A percentile compares a stretch with the other conserved stretches of the same genome.
Conservation (phyloP, 2,888 invertebrate genomes). For the Cantharis flavilabris region DNA sequence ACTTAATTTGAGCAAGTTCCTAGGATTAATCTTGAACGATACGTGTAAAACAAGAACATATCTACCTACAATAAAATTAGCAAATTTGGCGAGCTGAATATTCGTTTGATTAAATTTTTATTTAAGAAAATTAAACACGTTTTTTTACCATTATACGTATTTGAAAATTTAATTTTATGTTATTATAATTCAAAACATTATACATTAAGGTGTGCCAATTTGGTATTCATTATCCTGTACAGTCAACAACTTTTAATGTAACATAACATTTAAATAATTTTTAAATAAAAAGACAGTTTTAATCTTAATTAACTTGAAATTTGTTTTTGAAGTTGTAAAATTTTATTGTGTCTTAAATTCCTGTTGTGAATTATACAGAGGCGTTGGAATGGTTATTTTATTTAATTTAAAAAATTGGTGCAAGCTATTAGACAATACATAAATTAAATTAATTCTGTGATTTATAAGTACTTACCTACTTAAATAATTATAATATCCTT, state of each 20-base stretch:
- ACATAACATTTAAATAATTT: background rate
- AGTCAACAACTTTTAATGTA: slow-evolving; percentile 1
- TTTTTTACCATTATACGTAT: slow-evolving; percentile 34
- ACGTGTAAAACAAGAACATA: background rate
- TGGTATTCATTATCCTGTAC: slow-evolving; percentile 11
- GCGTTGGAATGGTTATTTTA: background rate
- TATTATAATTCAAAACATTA: slow-evolving; percentile 36
- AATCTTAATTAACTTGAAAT: background rate
- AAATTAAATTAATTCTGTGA: background rate
- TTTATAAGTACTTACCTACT: background rate
- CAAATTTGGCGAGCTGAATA: background rate
- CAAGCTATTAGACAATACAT: background rate
- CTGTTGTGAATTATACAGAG: background rate
- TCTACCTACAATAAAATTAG: background rate
- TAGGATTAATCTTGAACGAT: background rate
- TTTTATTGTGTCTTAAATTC: background rate
- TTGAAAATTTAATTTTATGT: slow-evolving; percentile 35
- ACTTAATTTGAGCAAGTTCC: background rate
- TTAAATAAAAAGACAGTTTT: background rate
- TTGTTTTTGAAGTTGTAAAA: background rate
- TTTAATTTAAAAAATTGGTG: background rate
- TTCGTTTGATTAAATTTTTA: slow-evolving; percentile 21
- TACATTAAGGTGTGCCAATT: slow-evolving; percentile 36
- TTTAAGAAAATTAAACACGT: slow-evolving; percentile 33
- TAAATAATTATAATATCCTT: background rate